phyloP scores from a whole-genome alignment of 2,797 vertebrate genomes.

The Acanthurus leucopareius region DNA sequence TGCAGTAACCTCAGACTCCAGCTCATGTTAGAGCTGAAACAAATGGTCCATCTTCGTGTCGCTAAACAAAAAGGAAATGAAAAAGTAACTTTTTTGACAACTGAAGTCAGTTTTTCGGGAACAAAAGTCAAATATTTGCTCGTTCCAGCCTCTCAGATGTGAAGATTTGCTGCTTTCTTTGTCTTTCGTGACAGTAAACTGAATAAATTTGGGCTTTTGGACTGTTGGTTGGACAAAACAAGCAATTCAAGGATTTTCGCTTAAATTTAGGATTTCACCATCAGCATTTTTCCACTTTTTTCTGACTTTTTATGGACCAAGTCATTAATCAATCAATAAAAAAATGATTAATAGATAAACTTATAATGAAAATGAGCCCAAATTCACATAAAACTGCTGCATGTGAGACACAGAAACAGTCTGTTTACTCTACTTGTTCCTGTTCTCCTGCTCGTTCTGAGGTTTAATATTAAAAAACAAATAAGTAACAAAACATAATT shows the following conservation, averaged over 20 bases:
- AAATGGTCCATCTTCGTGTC: too few relatives aligned
- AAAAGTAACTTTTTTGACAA: not conserved
- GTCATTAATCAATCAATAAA: not conserved
- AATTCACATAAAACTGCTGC: too few relatives aligned
- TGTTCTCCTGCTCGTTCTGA: slow-evolving; percentile 16
- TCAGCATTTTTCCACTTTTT: not conserved
- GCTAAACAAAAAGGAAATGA: not conserved
- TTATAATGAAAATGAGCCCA: too few relatives aligned
- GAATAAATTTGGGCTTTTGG: not conserved
- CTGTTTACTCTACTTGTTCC: not conserved
- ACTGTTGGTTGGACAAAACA: not conserved
- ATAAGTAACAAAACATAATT: slow-evolving; percentile 25
- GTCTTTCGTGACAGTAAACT: not conserved
- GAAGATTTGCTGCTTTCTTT: not conserved
- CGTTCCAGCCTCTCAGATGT: not conserved
- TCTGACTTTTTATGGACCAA: not conserved
- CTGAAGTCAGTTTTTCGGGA: too few relatives aligned
- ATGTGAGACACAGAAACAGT: not conserved
- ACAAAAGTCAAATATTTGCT: not conserved
- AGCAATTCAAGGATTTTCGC: too few relatives aligned
- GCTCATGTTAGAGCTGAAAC: too few relatives aligned
- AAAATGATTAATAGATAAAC: not conserved
- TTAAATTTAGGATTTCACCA: too few relatives aligned
- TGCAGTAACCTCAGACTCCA: too few relatives aligned
- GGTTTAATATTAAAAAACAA: slow-evolving; percentile 27